A percentile compares a stretch with the other conserved stretches of the same genome.
These are phyloP conservation scores for Eristalinus aeneus DNA, from an alignment of 2,888 invertebrate genomes.

Conservation along the genomic window DNA sequence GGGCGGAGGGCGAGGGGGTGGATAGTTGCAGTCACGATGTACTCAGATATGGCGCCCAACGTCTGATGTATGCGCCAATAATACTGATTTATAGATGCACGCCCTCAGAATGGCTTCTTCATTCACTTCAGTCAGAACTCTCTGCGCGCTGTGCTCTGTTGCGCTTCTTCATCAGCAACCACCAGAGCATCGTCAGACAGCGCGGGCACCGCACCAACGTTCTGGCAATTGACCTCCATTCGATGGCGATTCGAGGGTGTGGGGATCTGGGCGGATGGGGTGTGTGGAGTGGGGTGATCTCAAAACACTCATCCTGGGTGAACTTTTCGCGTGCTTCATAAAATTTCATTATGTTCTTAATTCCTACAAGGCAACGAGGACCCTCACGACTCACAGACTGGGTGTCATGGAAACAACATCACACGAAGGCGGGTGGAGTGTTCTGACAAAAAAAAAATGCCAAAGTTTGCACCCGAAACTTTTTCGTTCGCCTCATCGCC, in stretches of 20 bases:
- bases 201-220: constrained; percentile 18
- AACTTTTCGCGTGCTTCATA: constrained; percentile 63
- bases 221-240: constrained; percentile 63
- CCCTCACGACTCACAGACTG: neutral
- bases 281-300: neutral
- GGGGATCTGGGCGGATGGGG: neutral
- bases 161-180: constrained; percentile 52
- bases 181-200: neutral
- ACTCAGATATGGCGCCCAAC: constrained; percentile 59
- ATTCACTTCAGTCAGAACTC: neutral
- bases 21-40: neutral
- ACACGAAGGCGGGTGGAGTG: neutral
- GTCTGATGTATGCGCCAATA: constrained; percentile 70
- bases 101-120: constrained; percentile 54
- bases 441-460: neutral
- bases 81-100: constrained; percentile 65
- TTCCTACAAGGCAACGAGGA: constrained; percentile 27
- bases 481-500: constrained; percentile 31
- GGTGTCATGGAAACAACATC: neutral
- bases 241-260: too few relatives aligned
- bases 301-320: neutral
- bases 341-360: constrained; percentile 69
- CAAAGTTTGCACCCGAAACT: neutral
- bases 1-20: neutral
- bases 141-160: constrained; percentile 43